Base-by-base conservation (phyloP, 2,888 invertebrate genomes). In the Eurytoma californica region DNA sequence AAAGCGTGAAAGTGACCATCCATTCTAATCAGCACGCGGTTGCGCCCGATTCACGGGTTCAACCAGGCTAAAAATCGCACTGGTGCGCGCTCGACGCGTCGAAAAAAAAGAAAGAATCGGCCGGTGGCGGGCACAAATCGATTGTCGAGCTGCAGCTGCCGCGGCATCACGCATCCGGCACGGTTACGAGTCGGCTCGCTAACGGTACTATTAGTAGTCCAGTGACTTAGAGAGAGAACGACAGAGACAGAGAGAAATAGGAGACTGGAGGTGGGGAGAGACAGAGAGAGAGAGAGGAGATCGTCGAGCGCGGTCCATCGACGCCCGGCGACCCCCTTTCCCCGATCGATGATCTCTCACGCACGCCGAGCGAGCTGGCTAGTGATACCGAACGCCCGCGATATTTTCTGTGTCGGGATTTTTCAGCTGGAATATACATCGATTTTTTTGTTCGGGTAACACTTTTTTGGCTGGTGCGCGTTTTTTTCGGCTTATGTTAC, bases 161-260 rank as follows among this genome's bases (percentile, higher is more conserved):
- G 61, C 53, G 5, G 53, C n/a, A 14, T 14, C 67, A 78, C 72
- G 76, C 73, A 70, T 77, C 79, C 68, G 58, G 69, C 69, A 80
- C 70, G 79, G 82, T 83, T 82, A 47, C 30, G 49, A 68, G 68
- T 49, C 58, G 20, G 78, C 83, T 82, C 77, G 80, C 77, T 86
- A 87, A 87, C 87, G 87, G 87, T 83, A 86, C 85, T 84, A 83
- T 85, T 87, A 86, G 87, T 87, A 87, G 87, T 86, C 86, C 86
- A 86, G 83, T 87, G 82, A 85, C 86, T 86, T 85, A 85, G 82
- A 83, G 79, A 72, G 74, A 55, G 55, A 66, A 61, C 55, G 39
- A 66, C 61, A 28, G 61, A 57, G 47, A 39, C 39, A 18, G 61
- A 61, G 47, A n/a, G 4, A 20, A 4, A 13, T 58, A 47, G 65